Conservation (phyloP, 2,797 vertebrate genomes). For the Perodicticus potto region DNA sequence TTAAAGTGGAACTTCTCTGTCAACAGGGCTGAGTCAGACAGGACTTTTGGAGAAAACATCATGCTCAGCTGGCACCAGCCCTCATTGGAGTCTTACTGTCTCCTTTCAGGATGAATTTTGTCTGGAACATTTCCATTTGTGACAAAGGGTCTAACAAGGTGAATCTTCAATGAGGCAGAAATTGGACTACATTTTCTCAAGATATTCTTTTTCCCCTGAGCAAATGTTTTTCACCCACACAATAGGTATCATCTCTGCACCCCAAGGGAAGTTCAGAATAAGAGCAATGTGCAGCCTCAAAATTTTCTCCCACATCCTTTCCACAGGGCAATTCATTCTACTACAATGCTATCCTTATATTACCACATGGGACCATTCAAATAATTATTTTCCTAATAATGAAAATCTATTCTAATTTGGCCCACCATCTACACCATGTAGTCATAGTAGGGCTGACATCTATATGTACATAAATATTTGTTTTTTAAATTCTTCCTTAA, state of each 20-base stretch:
- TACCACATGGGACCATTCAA: background rate
- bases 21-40: background rate
- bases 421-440: background rate
- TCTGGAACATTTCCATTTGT: background rate
- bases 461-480: background rate
- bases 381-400: conserved; percentile 17
- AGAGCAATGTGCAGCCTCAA: background rate
- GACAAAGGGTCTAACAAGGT: background rate
- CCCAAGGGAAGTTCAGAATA: background rate
- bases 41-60: background rate
- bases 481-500: background rate
- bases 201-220: background rate
- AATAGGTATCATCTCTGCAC: background rate
- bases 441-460: background rate
- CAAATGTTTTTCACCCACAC: background rate
- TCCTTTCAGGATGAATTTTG: background rate
- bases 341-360: background rate
- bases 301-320: background rate
- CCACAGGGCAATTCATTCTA: background rate
- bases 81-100: background rate
- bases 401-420: background rate
- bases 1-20: background rate
- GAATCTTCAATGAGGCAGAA: background rate
- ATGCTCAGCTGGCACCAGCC: background rate
- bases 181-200: conserved; percentile 7